A percentile compares a stretch with the other conserved stretches of the same genome.
These are phyloP conservation scores for Caenorhabditis macrosperma DNA, from an alignment of 2,888 invertebrate species.

Conservation along the genomic window DNA sequence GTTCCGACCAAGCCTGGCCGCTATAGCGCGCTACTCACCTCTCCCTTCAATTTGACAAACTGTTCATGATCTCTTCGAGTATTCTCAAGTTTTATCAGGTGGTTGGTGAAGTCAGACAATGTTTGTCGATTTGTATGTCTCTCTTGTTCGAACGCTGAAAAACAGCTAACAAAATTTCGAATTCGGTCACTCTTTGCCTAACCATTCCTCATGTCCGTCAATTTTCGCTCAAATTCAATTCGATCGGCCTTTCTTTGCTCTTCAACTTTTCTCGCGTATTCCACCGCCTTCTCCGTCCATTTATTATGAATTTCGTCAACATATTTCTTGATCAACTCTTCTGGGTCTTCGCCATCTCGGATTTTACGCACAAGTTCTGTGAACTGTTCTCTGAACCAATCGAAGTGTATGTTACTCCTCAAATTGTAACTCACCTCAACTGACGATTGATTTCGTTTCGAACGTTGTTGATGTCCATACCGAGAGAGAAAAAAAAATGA, in stretches of 20 bases:
- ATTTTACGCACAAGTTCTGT: neutral
- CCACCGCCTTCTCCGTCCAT: neutral
- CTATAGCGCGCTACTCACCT: too few species aligned
- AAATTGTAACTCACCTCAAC: neutral
- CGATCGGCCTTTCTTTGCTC: neutral
- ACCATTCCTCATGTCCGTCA: neutral
- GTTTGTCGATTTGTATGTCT: neutral
- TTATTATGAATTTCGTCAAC: neutral
- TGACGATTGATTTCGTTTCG: neutral
- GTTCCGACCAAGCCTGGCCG: too few species aligned
- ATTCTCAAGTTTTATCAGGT: neutral
- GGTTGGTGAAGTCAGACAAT: neutral
- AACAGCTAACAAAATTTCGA: too few species aligned
- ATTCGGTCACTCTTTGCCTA: neutral
- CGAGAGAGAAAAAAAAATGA: neutral
- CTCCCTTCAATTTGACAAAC: neutral
- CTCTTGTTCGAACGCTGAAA: neutral
- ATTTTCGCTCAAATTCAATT: neutral
- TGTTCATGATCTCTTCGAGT: neutral
- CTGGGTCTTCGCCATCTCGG: neutral
- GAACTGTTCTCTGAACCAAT: neutral
- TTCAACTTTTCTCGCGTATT: conserved; percentile 1
- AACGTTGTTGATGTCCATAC: neutral
- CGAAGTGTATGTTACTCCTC: neutral
- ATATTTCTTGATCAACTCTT: neutral